Percentiles rank a stretch among this genome's conserved stretches.
phyloP scores from a whole-genome alignment of 2,797 vertebrate species.

The Denticeps clupeoides region DNA sequence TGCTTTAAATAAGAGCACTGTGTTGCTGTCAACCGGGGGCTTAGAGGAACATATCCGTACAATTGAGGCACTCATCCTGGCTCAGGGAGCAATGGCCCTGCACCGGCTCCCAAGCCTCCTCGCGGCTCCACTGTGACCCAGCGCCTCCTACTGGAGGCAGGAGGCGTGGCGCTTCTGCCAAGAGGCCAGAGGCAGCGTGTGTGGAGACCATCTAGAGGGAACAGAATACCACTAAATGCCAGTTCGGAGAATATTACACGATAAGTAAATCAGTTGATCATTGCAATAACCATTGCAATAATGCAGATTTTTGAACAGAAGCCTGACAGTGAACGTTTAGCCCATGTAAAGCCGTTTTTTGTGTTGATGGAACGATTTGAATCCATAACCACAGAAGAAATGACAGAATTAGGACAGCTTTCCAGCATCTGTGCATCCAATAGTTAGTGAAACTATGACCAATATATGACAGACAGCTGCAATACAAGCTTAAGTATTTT shows the following conservation, averaged over 20 bases:
- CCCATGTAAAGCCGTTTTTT: too few relatives aligned
- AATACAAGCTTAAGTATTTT: too few relatives aligned
- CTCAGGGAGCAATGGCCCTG: conserved; percentile 58
- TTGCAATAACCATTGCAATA: too few relatives aligned
- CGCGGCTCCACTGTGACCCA: conserved; percentile 49
- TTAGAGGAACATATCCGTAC: conserved; percentile 72
- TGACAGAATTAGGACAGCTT: too few relatives aligned
- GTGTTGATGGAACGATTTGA: too few relatives aligned
- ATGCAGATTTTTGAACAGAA: too few relatives aligned
- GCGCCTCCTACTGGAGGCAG: conserved; percentile 58
- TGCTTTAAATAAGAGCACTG: conserved; percentile 79
- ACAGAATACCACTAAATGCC: too few relatives aligned
- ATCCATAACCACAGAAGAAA: too few relatives aligned
- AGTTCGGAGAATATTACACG: too few relatives aligned
- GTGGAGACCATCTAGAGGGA: not conserved
- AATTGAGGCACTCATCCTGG: conserved; percentile 71
- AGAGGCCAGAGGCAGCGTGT: not conserved
- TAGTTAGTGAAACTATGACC: not conserved
- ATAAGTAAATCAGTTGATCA: too few relatives aligned
- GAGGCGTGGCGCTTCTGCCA: not conserved
- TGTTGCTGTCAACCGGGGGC: conserved; percentile 75
- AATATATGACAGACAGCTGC: too few relatives aligned
- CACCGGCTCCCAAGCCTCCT: conserved; percentile 39
- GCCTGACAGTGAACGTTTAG: too few relatives aligned
- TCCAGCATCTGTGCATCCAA: not conserved